Evolutionary conservation across 2,797 vertebrate species (phyloP), one percentile per base, ranked within the genome.

Genomic region (Halcyon smyrnensis): DNA sequence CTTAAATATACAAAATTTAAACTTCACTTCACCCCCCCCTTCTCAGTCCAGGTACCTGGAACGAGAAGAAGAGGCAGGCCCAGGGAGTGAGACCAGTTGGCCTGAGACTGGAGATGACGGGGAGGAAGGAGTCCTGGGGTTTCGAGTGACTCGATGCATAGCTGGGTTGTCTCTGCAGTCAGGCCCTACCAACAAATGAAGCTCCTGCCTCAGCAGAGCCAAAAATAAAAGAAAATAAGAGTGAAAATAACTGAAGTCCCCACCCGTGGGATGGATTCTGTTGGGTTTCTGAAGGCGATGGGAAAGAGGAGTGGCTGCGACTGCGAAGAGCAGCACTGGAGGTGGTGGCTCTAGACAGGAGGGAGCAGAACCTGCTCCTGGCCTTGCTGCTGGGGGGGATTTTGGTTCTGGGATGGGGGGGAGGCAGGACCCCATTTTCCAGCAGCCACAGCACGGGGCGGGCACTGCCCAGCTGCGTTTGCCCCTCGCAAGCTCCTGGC

Each of bases 1-100:
- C 24, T 97, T 92, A 94, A 83, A 83, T n/a, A 41, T 56, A 87
- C n/a, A 95, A 96, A 84, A 88, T 8, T 25, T 2, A 34, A 70
- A 51, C 50, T 28, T 53, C 50, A 51, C 43, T n/a, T n/a, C n/a
- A 4, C 19, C 32, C 19, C 41, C 8, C 21, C 39, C 41, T 65
- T 59, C 74, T 78, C 89, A 48, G 17, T 81, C 65, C 32, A 18
- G 50, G 83, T 19, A 64, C 86, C 68, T 34, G 64, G 74, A 68
- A 39, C 53, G 76, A 68, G 34, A 89, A 2, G 36, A 39, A 2
- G 36, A 39, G 54, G 19, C 34, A 69, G 43, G 56, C n/a, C 3
- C 63, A 75, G 50, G 32, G 62, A 70, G 16, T 6, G 15, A 80
- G 53, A 45, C 23, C 65, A 53, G 65, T 2, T 30, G 18, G 48